Conservation (phyloP, 2,888 invertebrate genomes). For the Orthonevra nobilis region DNA sequence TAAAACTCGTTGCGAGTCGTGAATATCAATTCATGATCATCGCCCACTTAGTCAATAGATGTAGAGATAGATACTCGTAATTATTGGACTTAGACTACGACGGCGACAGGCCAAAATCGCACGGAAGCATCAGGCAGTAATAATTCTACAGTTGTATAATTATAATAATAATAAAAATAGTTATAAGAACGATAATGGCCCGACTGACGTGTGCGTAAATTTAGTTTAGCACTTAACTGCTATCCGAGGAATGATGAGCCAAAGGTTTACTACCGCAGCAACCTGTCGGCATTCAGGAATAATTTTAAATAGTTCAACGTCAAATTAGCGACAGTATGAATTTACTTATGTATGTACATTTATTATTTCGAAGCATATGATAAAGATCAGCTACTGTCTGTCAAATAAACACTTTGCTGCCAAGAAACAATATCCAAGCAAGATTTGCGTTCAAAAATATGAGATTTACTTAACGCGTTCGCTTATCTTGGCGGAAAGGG, state of each 20-base stretch:
- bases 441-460: conserved; percentile 15
- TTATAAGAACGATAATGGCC: conserved; percentile 45
- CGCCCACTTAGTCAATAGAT: background rate
- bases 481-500: conserved; percentile 26
- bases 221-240: conserved; percentile 33
- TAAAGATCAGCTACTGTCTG: conserved; percentile 34
- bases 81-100: conserved; percentile 48
- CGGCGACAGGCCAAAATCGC: conserved; percentile 56
- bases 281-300: no score
- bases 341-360: no score
- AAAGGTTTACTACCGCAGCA: no score
- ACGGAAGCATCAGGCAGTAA: conserved; percentile 51
- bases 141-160: conserved; percentile 54
- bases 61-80: conserved; percentile 31
- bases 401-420: conserved; percentile 16
- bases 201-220: conserved; percentile 52
- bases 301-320: no score
- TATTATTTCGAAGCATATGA: conserved; percentile 39
- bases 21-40: conserved; percentile 45
- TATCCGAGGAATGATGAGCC: no score
- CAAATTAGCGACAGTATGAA: no score
- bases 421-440: background rate
- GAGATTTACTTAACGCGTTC: conserved; percentile 9
- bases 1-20: conserved; percentile 37
- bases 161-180: conserved; percentile 39